Conservation (phyloP, 2,113 vertebrate species). For the Phyllostomus discolor region DNA sequence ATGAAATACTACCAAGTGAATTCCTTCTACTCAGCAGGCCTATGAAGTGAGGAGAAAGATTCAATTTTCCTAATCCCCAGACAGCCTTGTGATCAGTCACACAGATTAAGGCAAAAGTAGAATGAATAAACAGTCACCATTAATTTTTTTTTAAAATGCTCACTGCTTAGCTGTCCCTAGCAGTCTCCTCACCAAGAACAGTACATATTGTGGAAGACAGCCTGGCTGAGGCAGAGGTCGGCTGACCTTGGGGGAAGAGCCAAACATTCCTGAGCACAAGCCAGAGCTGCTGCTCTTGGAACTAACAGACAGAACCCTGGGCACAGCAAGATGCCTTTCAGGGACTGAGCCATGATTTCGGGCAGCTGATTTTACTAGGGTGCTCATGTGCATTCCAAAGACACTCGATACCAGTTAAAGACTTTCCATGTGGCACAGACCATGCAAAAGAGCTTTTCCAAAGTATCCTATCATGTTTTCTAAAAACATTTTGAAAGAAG, state of each 20-base stretch:
- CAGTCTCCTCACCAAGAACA: background rate
- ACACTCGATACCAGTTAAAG: background rate
- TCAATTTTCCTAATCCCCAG: background rate
- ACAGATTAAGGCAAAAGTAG: background rate
- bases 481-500: background rate
- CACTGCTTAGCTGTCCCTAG: background rate
- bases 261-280: slow-evolving; percentile 22
- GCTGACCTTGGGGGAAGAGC: background rate
- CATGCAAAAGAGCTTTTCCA: background rate
- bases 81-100: background rate
- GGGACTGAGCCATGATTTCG: background rate
- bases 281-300: background rate
- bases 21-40: background rate
- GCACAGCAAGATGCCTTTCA: background rate
- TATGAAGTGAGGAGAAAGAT: background rate
- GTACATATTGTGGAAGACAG: background rate
- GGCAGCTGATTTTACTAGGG: background rate
- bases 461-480: background rate
- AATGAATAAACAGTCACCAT: background rate
- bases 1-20: slow-evolving; percentile 17
- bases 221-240: background rate
- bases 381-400: background rate
- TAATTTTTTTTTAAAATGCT: background rate
- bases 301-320: background rate
- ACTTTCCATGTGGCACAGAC: background rate